Conservation (phyloP, 2,797 vertebrate genomes). For the Phalloptychus januarius region DNA sequence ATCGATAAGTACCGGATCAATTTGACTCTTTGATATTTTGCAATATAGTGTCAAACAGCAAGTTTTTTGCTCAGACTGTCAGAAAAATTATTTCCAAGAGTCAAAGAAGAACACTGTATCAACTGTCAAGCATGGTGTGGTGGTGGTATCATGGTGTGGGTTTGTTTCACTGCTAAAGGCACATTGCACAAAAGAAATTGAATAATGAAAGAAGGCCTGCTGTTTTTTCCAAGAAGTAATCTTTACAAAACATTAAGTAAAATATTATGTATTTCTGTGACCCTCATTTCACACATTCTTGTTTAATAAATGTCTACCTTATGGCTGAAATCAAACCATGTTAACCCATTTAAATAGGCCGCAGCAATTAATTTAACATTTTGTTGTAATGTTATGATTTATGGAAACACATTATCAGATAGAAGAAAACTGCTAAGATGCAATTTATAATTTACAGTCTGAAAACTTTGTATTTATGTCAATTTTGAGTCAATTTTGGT, state of each 20-base stretch:
- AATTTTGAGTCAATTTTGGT: neutral
- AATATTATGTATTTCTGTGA: neutral
- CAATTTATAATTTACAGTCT: neutral
- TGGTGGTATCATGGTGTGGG: too few relatives aligned
- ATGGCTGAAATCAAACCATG: neutral
- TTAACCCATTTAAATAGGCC: neutral
- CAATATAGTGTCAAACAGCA: too few relatives aligned
- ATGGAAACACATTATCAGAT: neutral
- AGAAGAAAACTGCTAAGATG: neutral
- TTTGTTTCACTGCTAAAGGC: too few relatives aligned
- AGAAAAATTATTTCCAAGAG: neutral
- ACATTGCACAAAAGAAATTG: too few relatives aligned
- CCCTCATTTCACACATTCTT: neutral
- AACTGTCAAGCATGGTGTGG: too few relatives aligned
- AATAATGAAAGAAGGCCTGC: too few relatives aligned
- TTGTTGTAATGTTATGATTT: neutral
- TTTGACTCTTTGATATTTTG: neutral
- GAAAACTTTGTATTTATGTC: neutral
- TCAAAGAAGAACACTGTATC: too few relatives aligned
- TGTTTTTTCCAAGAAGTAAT: neutral
- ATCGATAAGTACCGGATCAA: too few relatives aligned
- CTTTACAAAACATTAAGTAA: neutral
- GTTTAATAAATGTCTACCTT: neutral
- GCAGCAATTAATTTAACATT: neutral
- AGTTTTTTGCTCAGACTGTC: neutral